Percentiles rank a stretch among this genome's conserved stretches.
These are phyloP conservation scores for Boloria selene DNA, from an alignment of 2,888 invertebrate species.

Conservation along the genomic window DNA sequence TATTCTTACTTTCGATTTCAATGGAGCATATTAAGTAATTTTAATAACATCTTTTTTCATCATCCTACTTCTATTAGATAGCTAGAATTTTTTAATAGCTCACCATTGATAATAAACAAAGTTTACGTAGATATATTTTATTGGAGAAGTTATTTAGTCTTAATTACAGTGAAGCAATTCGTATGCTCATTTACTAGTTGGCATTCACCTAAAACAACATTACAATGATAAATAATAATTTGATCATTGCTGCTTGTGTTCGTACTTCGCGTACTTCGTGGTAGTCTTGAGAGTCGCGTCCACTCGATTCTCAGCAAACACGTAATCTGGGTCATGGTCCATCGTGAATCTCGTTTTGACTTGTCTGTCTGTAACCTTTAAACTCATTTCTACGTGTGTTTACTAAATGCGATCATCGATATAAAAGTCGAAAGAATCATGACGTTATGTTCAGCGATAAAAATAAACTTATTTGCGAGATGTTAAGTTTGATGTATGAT, in stretches of 20 bases:
- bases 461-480: slow-evolving; percentile 10
- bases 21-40: no score
- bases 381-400: slow-evolving; percentile 43
- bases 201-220: slow-evolving; percentile 9
- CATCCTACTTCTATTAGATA: no score
- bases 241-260: slow-evolving; percentile 8
- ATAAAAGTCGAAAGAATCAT: slow-evolving; percentile 18
- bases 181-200: background rate
- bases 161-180: background rate
- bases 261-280: slow-evolving; percentile 11
- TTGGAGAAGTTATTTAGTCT: background rate
- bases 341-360: slow-evolving; percentile 59
- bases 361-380: slow-evolving; percentile 45
- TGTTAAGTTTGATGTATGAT: background rate
- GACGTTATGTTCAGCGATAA: slow-evolving; percentile 5
- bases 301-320: slow-evolving; percentile 62
- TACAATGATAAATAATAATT: background rate
- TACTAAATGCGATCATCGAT: slow-evolving; percentile 38
- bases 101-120: no score
- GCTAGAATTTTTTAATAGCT: no score
- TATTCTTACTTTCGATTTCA: no score
- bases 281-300: slow-evolving; percentile 35
- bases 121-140: no score
- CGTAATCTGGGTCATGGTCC: slow-evolving; percentile 73
- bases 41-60: no score